Evolutionary conservation across 2,888 invertebrate species (phyloP).

Genomic region (Agrochola lychnidis): DNA sequence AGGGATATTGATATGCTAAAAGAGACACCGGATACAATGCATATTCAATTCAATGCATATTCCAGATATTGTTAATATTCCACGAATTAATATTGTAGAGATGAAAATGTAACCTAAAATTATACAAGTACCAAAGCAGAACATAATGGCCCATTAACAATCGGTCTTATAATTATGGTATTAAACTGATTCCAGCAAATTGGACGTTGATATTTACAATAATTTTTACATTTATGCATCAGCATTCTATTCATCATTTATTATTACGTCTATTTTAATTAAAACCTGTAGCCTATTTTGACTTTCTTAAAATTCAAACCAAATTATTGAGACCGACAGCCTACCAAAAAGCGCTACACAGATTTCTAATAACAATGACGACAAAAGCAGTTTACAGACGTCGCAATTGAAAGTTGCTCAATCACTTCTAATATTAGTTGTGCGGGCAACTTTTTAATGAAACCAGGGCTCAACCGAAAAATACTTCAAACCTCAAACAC

Average conservation of each 20-base stretch:
- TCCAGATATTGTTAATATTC: background rate
- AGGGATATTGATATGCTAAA: too few relatives aligned
- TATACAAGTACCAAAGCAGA: background rate
- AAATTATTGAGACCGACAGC: background rate
- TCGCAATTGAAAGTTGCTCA: constrained; percentile 80
- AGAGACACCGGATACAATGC: too few relatives aligned
- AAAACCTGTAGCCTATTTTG: background rate
- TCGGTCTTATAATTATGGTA: background rate
- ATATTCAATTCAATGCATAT: too few relatives aligned
- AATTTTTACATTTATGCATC: too few relatives aligned
- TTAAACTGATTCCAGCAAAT: background rate
- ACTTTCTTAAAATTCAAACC: constrained; percentile 10
- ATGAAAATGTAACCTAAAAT: constrained; percentile 1
- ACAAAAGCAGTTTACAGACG: constrained; percentile 65
- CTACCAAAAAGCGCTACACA: constrained; percentile 14
- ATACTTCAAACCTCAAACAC: constrained; percentile 88
- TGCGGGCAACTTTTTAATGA: constrained; percentile 85
- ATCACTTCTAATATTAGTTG: constrained; percentile 85
- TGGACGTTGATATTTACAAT: background rate
- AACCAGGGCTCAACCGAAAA: constrained; percentile 85
- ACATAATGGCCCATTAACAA: background rate
- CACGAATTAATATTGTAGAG: background rate
- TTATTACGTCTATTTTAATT: too few relatives aligned
- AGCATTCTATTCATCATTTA: too few relatives aligned
- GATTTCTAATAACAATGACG: constrained; percentile 49